Evolutionary conservation across 2,888 invertebrate species (phyloP), one percentile per base, ranked within the genome.

Genomic region (Agonopterix alstromeriana): DNA sequence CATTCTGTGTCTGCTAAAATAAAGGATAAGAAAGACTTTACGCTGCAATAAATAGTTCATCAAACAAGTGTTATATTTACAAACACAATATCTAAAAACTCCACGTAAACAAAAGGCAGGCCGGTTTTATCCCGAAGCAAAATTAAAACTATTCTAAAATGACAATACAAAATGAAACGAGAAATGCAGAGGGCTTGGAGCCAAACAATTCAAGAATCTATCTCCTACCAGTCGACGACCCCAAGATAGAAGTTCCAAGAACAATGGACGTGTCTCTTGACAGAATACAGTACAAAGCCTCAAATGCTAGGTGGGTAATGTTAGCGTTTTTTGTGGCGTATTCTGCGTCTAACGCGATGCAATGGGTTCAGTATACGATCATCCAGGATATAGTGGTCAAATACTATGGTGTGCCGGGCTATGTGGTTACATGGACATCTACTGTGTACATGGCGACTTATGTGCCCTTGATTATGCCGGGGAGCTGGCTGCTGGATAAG

Each of bases 401-500:
- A 46, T 96, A 95, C 77, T 96, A 96, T 73, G 89, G 89, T 36
- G 92, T 96, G 46, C 81, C 89, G 35, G 90, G 91, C 35, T 90
- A 91, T 17, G 84, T 92, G 60, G 95, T 99, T 60, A 94, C 98
- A 70, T 98, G 98, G 98, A 96, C 98, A 1, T 97, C 98, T 7
- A 97, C 99, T 94, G 93, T 99, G 69, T 99, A 95, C 80, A 99
- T 99, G 99, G 90, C 97, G 59, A 92, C 94, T 1, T 99, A 99
- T 78, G 96, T 99, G 75, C 97, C 98, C 5, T 92, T 99, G 61
- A 97, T 99, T 72, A 96, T 99, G 70, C 99, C 99, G 1, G 98
- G 95, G 10, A 97, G 98, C 76, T 99, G 96, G 94, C 90, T 99
- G 48, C 90, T 99, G 65, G 97, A 98, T 75, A 95, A 93, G 89